Evolutionary conservation across 2,797 vertebrate genomes (phyloP).

Genomic region (Petrocephalus schoutedeni): DNA sequence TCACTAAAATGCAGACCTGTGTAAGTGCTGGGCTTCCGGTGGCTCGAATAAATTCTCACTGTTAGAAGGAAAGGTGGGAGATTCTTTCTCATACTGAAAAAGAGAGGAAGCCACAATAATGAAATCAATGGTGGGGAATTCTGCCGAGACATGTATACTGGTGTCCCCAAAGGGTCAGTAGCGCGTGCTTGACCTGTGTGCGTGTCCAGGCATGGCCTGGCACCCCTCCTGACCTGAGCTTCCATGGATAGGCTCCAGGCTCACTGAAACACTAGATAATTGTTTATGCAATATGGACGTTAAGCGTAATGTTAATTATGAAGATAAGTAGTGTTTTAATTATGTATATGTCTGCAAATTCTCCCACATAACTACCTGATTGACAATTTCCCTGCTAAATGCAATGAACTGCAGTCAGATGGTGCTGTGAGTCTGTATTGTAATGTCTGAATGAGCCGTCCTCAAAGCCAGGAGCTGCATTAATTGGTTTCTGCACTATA

Average conservation of each 20-base stretch:
- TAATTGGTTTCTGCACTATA: neutral
- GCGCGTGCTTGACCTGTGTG: neutral
- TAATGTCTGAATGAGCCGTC: neutral
- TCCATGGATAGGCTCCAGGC: neutral
- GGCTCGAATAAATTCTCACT: neutral
- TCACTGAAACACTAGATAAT: neutral
- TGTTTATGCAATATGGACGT: neutral
- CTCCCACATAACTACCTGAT: neutral
- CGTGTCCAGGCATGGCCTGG: neutral
- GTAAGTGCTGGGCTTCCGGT: neutral
- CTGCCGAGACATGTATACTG: neutral
- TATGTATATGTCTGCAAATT: neutral
- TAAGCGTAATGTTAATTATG: neutral
- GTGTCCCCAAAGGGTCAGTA: neutral
- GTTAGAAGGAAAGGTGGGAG: neutral
- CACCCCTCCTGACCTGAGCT: neutral
- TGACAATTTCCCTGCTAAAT: neutral
- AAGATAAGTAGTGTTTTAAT: neutral
- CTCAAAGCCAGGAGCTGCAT: neutral
- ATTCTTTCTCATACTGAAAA: neutral
- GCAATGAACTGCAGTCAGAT: neutral
- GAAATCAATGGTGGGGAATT: neutral
- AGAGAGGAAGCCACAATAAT: neutral
- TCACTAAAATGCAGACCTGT: neutral
- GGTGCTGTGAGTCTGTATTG: neutral